Evolutionary conservation across 2,888 invertebrate genomes (phyloP).

Genomic region (Nesidiocoris tenuis): DNA sequence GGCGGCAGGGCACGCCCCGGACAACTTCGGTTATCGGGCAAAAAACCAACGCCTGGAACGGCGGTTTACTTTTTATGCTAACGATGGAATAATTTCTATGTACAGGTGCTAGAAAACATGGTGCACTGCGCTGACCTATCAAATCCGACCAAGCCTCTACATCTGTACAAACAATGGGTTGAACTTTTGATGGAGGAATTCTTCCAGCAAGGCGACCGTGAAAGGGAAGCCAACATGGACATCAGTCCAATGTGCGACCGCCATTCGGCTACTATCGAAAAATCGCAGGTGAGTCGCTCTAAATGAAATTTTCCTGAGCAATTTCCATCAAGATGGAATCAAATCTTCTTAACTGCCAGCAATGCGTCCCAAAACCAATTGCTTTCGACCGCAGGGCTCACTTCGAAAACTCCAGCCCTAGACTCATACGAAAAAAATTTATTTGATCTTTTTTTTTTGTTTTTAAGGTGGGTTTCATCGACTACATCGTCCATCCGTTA

Average conservation of each 20-base stretch:
- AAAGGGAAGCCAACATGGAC: conserved; percentile 92
- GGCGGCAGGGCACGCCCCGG: too few relatives aligned
- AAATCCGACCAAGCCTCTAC: conserved; percentile 91
- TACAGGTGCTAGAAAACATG: conserved; percentile 96
- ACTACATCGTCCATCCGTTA: conserved; percentile 98
- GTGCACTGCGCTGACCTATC: conserved; percentile 99
- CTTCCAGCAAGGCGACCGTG: conserved; percentile 96
- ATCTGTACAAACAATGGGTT: conserved; percentile 92
- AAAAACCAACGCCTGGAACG: too few relatives aligned
- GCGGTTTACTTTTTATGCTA: too few relatives aligned
- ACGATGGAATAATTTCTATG: too few relatives aligned
- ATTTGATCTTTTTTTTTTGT: not conserved
- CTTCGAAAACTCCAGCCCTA: too few relatives aligned
- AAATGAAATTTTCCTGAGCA: too few relatives aligned
- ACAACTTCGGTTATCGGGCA: too few relatives aligned
- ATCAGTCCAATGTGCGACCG: conserved; percentile 99
- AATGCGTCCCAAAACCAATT: too few relatives aligned
- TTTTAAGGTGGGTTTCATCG: conserved; percentile 90
- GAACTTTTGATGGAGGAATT: conserved; percentile 96
- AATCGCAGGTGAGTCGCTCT: conserved; percentile 84
- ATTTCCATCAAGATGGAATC: too few relatives aligned
- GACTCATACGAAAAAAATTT: too few relatives aligned
- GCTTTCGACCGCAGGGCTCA: too few relatives aligned
- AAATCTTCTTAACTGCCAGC: too few relatives aligned
- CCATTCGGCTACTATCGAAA: conserved; percentile 94